Base-by-base conservation (phyloP, 1,140 invertebrate species). In the Maniola jurtina region DNA sequence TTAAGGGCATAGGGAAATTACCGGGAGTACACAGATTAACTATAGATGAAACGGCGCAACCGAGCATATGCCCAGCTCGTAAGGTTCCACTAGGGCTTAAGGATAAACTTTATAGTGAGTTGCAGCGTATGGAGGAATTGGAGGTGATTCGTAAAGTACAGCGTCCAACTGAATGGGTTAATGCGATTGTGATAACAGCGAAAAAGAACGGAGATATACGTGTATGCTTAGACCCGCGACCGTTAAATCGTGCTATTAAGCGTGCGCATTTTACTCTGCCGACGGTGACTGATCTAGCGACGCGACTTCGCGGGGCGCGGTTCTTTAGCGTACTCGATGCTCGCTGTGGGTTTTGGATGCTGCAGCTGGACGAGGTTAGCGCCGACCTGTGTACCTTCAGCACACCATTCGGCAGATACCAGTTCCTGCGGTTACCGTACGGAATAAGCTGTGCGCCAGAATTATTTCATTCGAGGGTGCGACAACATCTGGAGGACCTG, bases 361-460 rank as follows among this genome's bases (percentile, higher is more conserved):
- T 74, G 10, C 7, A 65, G 16, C 38, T 71, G 2, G 68, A 70
- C 57, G 59, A 66, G 10, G 42, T 25, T 0, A 70, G 68, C 57
- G 67, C 74, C 5, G 66, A 76, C 34, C 54, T 73, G 6, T 73
- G 71, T 35, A 73, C 74, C 1, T 76, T 76, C 42, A 35, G 61
- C 15, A 73, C 74, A 7, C 74, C 74, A 2, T 76, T 70, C 15
- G 71, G 66, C 13, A 55, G 67, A 15, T 76, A 73, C 36, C 64
- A 71, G 40, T 76, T 73, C 58, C 67, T 76, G 25, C 52, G 75
- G 4, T 62, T 76, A 45, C 75, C 69, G 0, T 77, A 64, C 14
- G 75, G 72, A 15, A 67, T 72, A 7, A 72, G 59, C 57, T 74
- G 69, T 56, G 71, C 72, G n/a, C 47, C 69, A 0, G 72, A 76